Base-by-base conservation (phyloP, 2,113 vertebrate species). In the Bubalus kerabau region DNA sequence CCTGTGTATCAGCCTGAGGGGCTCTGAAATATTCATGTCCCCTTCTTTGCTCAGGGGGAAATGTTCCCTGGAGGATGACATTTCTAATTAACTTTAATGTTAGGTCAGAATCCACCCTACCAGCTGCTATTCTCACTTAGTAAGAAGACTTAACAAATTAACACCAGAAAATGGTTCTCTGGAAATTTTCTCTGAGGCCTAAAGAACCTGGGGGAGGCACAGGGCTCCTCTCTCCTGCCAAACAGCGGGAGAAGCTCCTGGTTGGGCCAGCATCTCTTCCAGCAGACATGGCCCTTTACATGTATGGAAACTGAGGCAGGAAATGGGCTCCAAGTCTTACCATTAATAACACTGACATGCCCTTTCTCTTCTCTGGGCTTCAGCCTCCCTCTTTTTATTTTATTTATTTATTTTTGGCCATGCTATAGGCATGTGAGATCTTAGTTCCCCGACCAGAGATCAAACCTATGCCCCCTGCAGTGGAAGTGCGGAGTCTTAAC, bases 131-230 rank as follows among this genome's bases (percentile, higher is more conserved):
- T 96, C 95, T 98, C 71, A 32, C 88, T 98, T 98, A 80, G 7
- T 40, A 98, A 95, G 93, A 95, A 95, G 98, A 97, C 96, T 99
- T 98, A 97, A 98, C 98, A 98, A 98, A 98, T 98, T 98, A 99
- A 95, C 97, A 92, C 98, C 0, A 3, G 90, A 48, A 97, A 94
- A 97, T 64, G 78, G 98, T 95, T 97, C 85, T 97, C 90, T 28
- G 32, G 87, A 98, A 97, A 91, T 96, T 97, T 98, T 98, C 97
- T 98, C 97, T 90, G 96, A 97, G 97, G 97, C 89, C 71, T 50
- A 62, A 36, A 89, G 96, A 95, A 85, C 80, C n/a, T 1, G 32
- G 59, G 71, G 60, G 0, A 93, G 71, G 43, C 36, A 4, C 21
- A 3, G 59, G 46, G 6, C 11, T 87, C 81, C n/a, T 87, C 62